A percentile compares a stretch with the other conserved stretches of the same genome.
phyloP scores from a whole-genome alignment of 1,140 invertebrate genomes.

The Meloidogyne chitwoodi region DNA sequence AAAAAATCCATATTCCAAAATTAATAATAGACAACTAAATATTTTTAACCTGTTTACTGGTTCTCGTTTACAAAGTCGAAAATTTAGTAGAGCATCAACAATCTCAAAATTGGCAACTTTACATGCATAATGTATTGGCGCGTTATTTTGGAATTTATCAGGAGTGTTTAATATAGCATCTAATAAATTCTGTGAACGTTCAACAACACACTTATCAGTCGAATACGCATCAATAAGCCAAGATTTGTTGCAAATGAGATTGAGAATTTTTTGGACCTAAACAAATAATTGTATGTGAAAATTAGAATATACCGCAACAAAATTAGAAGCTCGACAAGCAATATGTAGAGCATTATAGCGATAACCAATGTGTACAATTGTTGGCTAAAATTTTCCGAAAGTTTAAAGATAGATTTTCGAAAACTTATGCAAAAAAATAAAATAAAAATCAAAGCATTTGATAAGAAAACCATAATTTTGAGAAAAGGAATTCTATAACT shows the following conservation, averaged over 20 bases:
- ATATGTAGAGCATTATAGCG: conserved; percentile 13
- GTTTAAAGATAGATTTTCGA: too few species aligned
- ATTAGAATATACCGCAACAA: not conserved
- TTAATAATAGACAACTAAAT: too few species aligned
- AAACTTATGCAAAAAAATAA: too few species aligned
- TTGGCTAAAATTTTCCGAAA: conserved; percentile 1
- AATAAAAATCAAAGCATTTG: too few species aligned
- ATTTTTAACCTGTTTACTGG: conserved; percentile 5
- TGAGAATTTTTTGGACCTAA: not conserved
- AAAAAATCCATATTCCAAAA: too few species aligned
- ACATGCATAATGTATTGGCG: conserved; percentile 9
- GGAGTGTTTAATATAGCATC: conserved; percentile 18
- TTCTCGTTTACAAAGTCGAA: not conserved
- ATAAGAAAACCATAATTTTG: too few species aligned
- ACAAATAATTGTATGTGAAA: not conserved
- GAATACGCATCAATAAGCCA: conserved; percentile 15
- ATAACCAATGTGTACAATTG: conserved; percentile 12
- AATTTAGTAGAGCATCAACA: not conserved
- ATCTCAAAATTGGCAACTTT: not conserved
- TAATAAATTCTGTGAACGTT: conserved; percentile 9
- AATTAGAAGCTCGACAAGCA: conserved; percentile 13
- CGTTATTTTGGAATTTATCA: conserved; percentile 2
- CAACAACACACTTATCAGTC: conserved; percentile 7
- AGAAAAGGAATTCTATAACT: too few species aligned
- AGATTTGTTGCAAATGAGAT: not conserved